These are phyloP conservation scores for Oxyruncus cristatus DNA, from an alignment of 2,113 vertebrate genomes.

Conservation along the genomic window DNA sequence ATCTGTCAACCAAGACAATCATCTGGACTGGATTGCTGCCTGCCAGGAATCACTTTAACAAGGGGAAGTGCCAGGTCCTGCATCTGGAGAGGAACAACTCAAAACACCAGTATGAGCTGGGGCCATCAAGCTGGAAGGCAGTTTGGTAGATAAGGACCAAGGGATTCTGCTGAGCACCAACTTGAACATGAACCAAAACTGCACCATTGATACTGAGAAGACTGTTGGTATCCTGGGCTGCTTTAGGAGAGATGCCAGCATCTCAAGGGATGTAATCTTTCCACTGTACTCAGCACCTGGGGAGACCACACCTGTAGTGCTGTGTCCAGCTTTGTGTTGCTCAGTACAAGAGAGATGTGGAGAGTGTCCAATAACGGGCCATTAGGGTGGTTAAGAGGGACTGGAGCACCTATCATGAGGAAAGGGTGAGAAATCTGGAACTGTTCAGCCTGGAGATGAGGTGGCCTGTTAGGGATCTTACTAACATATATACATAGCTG, in stretches of 20 bases:
- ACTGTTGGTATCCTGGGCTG: not conserved
- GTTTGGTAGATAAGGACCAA: not conserved
- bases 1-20: not conserved
- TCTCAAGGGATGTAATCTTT: not conserved
- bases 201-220: not conserved
- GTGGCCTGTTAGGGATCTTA: not conserved
- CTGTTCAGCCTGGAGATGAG: not conserved
- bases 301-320: not conserved
- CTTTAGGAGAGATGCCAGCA: not conserved
- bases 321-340: not conserved
- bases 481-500: not conserved
- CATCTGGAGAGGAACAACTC: not conserved
- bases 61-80: not conserved
- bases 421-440: not conserved
- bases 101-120: not conserved
- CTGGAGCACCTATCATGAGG: not conserved
- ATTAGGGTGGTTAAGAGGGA: not conserved
- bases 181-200: not conserved
- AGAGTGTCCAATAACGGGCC: not conserved
- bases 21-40: not conserved
- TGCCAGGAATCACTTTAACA: not conserved
- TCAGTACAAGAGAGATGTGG: not conserved
- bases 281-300: not conserved
- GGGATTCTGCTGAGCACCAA: not conserved
- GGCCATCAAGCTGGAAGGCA: not conserved